Evolutionary conservation across 2,113 vertebrate genomes (phyloP).

Genomic region (Bos indicus): DNA sequence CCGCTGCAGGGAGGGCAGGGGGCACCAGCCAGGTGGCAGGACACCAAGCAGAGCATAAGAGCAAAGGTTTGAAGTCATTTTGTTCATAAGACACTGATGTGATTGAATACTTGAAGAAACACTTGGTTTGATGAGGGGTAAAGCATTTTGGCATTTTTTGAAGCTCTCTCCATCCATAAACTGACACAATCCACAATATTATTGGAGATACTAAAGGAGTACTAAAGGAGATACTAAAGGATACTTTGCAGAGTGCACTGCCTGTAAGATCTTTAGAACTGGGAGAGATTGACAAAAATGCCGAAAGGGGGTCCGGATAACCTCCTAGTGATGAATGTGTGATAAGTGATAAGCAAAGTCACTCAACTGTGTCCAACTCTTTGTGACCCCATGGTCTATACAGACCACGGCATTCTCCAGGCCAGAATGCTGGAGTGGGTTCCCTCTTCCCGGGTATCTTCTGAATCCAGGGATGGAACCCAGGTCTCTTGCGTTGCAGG

Average conservation of each 20-base stretch:
- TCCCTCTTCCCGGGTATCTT: neutral
- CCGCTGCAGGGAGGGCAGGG: neutral
- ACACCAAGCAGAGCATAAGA: neutral
- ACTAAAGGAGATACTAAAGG: neutral
- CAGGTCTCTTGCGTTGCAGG: neutral
- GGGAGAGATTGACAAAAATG: neutral
- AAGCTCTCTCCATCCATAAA: neutral
- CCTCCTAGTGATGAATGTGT: neutral
- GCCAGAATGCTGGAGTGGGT: neutral
- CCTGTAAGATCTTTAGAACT: neutral
- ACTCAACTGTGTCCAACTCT: rapidly evolving
- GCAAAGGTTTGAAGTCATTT: neutral
- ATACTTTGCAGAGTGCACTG: neutral
- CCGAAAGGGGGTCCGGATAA: neutral
- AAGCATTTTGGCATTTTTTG: neutral
- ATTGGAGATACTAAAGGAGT: neutral
- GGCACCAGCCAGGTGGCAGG: too few species aligned
- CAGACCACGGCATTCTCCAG: neutral
- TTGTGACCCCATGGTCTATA: neutral
- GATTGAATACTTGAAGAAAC: neutral
- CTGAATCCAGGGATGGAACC: neutral
- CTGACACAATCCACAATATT: neutral
- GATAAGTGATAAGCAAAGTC: neutral
- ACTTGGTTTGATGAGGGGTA: neutral
- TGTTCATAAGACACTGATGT: neutral